Percentiles rank a stretch among this genome's conserved stretches.
phyloP scores from a whole-genome alignment of 2,888 invertebrate genomes.

The Hemicrepidius hirtus region DNA sequence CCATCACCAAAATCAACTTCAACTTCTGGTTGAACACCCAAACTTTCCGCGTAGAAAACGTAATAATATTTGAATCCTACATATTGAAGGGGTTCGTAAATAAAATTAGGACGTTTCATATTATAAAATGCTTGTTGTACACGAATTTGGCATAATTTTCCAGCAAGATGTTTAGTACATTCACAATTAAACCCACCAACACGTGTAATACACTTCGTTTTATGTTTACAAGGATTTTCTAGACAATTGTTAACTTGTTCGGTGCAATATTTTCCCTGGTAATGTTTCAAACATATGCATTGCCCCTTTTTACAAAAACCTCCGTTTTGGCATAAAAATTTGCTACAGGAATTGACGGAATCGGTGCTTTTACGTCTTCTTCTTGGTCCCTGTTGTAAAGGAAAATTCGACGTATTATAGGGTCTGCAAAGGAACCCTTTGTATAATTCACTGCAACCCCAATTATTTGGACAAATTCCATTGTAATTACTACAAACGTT shows the following conservation, averaged over 20 bases:
- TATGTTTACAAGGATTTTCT: constrained; percentile 4
- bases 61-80: constrained; percentile 5
- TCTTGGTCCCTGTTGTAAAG: background rate
- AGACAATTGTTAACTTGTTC: constrained; percentile 6
- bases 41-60: background rate
- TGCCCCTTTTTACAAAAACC: background rate
- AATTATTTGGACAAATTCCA: background rate
- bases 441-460: constrained; percentile 12
- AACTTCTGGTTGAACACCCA: constrained; percentile 6
- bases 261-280: constrained; percentile 18
- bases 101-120: constrained; percentile 28
- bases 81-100: constrained; percentile 23
- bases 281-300: constrained; percentile 32
- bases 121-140: background rate
- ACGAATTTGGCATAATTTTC: constrained; percentile 16
- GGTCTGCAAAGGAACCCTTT: constrained; percentile 17
- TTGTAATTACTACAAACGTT: background rate
- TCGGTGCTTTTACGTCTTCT: background rate
- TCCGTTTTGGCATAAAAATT: constrained; percentile 17
- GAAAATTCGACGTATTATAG: background rate
- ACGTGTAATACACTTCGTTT: constrained; percentile 8
- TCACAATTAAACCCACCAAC: constrained; percentile 28
- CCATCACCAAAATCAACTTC: constrained; percentile 36
- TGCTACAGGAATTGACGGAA: background rate
- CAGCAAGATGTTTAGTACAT: background rate